Conservation (phyloP, 2,797 vertebrate species). For the Cryptoprocta ferox region DNA sequence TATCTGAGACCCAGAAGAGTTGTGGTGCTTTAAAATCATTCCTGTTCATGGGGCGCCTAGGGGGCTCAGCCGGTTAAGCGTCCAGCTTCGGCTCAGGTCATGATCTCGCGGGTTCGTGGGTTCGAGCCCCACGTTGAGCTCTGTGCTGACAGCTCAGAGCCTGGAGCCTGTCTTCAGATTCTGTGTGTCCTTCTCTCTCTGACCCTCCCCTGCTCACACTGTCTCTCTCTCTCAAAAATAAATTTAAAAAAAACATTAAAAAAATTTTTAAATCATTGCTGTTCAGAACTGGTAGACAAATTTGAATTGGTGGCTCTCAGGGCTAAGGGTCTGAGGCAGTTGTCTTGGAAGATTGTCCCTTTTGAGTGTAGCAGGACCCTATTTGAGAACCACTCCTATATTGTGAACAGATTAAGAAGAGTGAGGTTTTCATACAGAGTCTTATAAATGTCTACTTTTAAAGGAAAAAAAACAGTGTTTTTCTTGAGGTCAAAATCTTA, state of each 20-base stretch:
- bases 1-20: background rate
- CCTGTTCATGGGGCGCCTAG: background rate
- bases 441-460: background rate
- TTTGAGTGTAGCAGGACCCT: background rate
- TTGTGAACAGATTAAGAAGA: background rate
- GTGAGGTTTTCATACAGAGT: background rate
- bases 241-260: too few species aligned
- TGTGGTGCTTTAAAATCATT: background rate
- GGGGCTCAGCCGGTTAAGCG: too few species aligned
- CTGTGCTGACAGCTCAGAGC: too few species aligned
- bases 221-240: too few species aligned
- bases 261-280: background rate
- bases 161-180: too few species aligned
- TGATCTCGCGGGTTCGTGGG: too few species aligned
- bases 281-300: background rate
- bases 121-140: too few species aligned
- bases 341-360: background rate
- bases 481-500: slow-evolving; percentile 23
- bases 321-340: background rate
- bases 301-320: background rate
- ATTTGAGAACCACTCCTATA: background rate
- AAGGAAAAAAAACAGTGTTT: background rate
- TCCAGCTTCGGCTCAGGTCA: too few species aligned
- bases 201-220: too few species aligned
- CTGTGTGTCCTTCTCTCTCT: too few species aligned